Base-by-base conservation (phyloP, 2,888 invertebrate species). In the Podotricha telesiphe region DNA sequence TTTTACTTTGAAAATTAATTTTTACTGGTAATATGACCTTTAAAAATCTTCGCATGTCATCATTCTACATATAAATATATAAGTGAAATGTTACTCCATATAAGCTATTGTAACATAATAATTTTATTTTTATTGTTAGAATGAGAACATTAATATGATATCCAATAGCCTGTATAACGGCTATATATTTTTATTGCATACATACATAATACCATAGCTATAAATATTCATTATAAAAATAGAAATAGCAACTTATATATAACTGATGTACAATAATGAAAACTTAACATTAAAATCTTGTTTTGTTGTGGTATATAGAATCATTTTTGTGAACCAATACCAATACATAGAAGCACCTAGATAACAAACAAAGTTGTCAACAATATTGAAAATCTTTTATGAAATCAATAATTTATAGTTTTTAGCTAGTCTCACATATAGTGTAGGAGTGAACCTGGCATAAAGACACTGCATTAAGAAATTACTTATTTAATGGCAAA, bases 21-120 rank as follows among this genome's bases (percentile, higher is more conserved):
- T 4, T 37, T 55, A 11, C 34, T 17, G 11, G 55, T 5, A 17
- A 34, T 55, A 34, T 37, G 13, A 55, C 55, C 55, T 55, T 55
- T 34, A 37, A 55, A 37, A 37, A 13, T 17, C 34, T 11, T 10
- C 10, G 0, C 17, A 37, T 55, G 7, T 55, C 55, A 37, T 55
- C 34, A 55, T 17, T 10, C n/a, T 34, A 34, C 20, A 22, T 8
- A 42, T 42, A 8, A n/a, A 53, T 13, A 17, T 34, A 10, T 17
- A 55, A 37, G 11, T 55, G 34, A 55, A 55, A 55, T 55, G n/a
- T 34, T 37, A 55, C 55, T 55, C 55, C 34, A 34, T 2, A 55
- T 55, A 19, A 55, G 11, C 7, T 55, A 34, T 17, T 11, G 17
- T 55, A 55, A 17, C 8, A 37, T 37, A 55, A 37, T 34, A 34